Conservation (phyloP, 2,888 invertebrate species). For the Sesia apiformis region DNA sequence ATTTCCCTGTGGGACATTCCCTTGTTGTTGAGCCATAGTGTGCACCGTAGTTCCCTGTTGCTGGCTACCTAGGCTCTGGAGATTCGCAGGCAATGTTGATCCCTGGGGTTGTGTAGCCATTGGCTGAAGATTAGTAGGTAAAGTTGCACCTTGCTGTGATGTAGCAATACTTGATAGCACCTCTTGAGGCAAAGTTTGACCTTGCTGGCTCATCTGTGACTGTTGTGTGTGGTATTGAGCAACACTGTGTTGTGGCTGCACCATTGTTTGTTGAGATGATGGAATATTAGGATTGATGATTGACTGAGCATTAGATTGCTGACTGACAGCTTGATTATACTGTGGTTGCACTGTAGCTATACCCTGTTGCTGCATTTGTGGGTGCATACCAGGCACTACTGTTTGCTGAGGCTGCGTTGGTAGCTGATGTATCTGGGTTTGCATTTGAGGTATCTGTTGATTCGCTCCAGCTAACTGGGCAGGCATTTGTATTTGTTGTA, state of each 20-base stretch:
- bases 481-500: constrained; percentile 70
- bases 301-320: constrained; percentile 55
- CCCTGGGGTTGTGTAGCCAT: constrained; percentile 71
- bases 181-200: constrained; percentile 65
- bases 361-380: constrained; percentile 64
- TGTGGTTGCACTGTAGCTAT: constrained; percentile 69
- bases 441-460: constrained; percentile 70
- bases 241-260: constrained; percentile 65
- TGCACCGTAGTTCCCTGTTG: constrained; percentile 62
- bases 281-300: constrained; percentile 64
- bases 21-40: constrained; percentile 64
- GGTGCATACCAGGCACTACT: constrained; percentile 66
- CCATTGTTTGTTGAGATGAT: constrained; percentile 64
- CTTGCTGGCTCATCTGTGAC: constrained; percentile 64
- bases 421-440: constrained; percentile 67
- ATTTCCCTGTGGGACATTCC: constrained; percentile 73
- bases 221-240: constrained; percentile 68
- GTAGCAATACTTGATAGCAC: constrained; percentile 65
- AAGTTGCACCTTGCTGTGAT: constrained; percentile 65
- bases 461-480: constrained; percentile 53
- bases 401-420: constrained; percentile 67
- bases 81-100: constrained; percentile 76
- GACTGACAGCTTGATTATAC: constrained; percentile 67
- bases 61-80: constrained; percentile 66
- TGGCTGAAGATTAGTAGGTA: constrained; percentile 58